Evolutionary conservation across 2,113 vertebrate genomes (phyloP), one percentile per base, ranked within the genome.

Genomic region (Calonectris borealis): DNA sequence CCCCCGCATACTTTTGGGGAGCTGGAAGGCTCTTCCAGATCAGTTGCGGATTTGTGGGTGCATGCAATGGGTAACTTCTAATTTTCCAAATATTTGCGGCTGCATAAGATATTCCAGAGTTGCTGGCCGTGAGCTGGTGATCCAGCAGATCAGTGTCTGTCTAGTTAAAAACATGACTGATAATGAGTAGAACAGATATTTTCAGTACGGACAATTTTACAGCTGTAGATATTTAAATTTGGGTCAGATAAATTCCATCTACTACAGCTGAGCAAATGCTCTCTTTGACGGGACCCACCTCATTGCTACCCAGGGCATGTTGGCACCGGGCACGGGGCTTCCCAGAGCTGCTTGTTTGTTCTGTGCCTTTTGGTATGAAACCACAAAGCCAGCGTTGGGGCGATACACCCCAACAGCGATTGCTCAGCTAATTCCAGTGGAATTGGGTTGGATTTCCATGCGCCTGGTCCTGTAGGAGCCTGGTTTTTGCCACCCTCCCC

Each of bases 41-140:
- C 46, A 46, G 76, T 80, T 55, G 48, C 4, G 62, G 70, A 71
- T 32, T 91, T 7, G 29, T 75, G 61, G 40, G 36, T 46, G 51
- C 83, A 87, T 72, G 72, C 25, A 57, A 18, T 24, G 31, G 86
- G 88, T 32, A 94, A 77, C 36, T 73, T 90, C 84, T 83, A 92
- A 32, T 94, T 93, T 94, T 92, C 86, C 86, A 62, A 76, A 46
- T 54, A n/a, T 65, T 86, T 91, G n/a, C 3, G 6, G 73, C 86
- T 82, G 93, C 64, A 32, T 61, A 55, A 95, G 48, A 40, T 81
- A 90, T 75, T 94, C 25, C 71, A 31, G 72, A 81, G 29, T 54
- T 69, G 40, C 71, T 86, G 87, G 94, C 82, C 62, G n/a, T 26
- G 81, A 85, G 78, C 83, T 84, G 93, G 25, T 29, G 73, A 19